A percentile compares a stretch with the other conserved stretches of the same genome.
Evolutionary conservation across 2,888 invertebrate genomes (phyloP).

Genomic region (Pycnomerus fuliginosus): DNA sequence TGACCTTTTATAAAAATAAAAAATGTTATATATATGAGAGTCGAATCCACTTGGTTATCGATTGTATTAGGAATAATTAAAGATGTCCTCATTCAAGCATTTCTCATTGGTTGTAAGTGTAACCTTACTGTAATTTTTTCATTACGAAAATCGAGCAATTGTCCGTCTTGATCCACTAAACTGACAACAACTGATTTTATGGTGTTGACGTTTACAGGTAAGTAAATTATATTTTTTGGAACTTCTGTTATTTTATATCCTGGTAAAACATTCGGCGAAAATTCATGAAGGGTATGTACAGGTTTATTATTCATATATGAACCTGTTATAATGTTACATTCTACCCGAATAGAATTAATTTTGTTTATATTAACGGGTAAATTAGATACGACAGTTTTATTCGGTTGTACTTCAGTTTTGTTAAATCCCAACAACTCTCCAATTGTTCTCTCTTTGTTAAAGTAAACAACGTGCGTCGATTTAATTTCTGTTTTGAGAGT

Average conservation of each 20-base stretch:
- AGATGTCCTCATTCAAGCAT: not conserved
- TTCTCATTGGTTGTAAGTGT: constrained; percentile 13
- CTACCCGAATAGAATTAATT: constrained; percentile 35
- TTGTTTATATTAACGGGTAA: constrained; percentile 40
- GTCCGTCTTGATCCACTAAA: constrained; percentile 38
- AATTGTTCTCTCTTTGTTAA: constrained; percentile 19
- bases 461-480: constrained; percentile 16
- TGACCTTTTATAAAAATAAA: too few species aligned
- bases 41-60: too few species aligned
- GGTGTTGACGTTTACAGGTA: constrained; percentile 34
- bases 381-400: constrained; percentile 33
- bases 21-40: too few species aligned
- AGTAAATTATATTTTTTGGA: constrained; percentile 40
- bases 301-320: constrained; percentile 35
- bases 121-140: constrained; percentile 36
- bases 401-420: constrained; percentile 13
- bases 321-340: constrained; percentile 37
- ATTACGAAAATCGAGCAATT: constrained; percentile 38
- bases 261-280: constrained; percentile 37
- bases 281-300: constrained; percentile 43
- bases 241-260: constrained; percentile 45
- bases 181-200: constrained; percentile 34
- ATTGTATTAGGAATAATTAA: too few species aligned
- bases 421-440: constrained; percentile 35
- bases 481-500: constrained; percentile 20